Evolutionary conservation across 2,888 invertebrate genomes (phyloP), one percentile per base, ranked within the genome.

Genomic region (Harpalus rufipes): DNA sequence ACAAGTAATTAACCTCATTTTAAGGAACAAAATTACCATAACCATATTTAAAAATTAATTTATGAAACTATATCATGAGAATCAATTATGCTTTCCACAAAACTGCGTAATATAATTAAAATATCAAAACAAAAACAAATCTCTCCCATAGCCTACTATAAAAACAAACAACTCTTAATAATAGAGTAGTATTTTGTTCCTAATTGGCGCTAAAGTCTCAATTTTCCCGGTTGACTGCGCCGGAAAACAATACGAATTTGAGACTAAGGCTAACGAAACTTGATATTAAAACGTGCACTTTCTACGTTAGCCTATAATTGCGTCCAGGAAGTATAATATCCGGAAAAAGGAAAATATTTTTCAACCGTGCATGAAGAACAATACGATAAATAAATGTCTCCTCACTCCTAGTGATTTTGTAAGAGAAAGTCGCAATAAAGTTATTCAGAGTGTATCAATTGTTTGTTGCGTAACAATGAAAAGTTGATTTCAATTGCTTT

Each of bases 391-490:
- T 78, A 78, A 78, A 58, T 78, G 58, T 78, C 58, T 78, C 58
- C 21, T 32, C 58, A 56, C 58, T 78, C 58, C 21, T 32, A 32
- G 78, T 78, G 56, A 78, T 58, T 58, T 44, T 59, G 61, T 14
- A 39, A 80, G 80, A 61, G 80, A 80, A 80, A 80, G 80, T 80
- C 14, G 58, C 61, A 61, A 59, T 80, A 32, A 80, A 80, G 39
- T 61, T 80, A 80, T 80, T 80, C 61, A 80, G 80, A 61, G 25
- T 80, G 80, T 61, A 80, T 80, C 80, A 78, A 78, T 80, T 61
- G 32, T 78, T 58, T 41, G 44, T 80, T 80, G 18, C 44, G 18
- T n/a, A 80, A 80, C 39, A 51, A 51, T 51, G 44, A 51, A 51
- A 51, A 51, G 44, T 51, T 51, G 44, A 1, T 51, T 51, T 51